Evolutionary conservation across 1,140 invertebrate genomes (phyloP).

Genomic region (Physella acuta): DNA sequence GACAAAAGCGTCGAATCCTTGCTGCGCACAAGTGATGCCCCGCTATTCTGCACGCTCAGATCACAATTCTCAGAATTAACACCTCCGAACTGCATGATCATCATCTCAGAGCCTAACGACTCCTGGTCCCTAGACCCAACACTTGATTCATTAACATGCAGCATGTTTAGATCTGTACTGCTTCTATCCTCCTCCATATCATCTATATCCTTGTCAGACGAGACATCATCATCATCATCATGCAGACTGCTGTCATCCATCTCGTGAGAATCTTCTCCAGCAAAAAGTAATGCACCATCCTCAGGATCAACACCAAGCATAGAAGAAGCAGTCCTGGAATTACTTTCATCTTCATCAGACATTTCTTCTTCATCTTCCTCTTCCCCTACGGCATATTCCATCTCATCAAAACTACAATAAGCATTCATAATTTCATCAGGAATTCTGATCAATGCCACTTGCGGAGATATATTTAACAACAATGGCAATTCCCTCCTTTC

Average conservation of each 20-base stretch:
- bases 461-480: constrained; percentile 17
- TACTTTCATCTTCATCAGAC: neutral
- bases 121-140: too few species aligned
- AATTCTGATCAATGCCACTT: constrained; percentile 20
- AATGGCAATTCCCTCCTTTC: constrained; percentile 5
- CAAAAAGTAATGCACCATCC: too few species aligned
- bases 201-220: constrained; percentile 18
- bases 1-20: constrained; percentile 7
- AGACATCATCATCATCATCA: constrained; percentile 16
- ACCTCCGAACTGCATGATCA: constrained; percentile 19
- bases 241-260: neutral
- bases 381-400: neutral
- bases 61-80: neutral
- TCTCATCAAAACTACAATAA: neutral
- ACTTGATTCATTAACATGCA: neutral
- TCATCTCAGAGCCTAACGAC: constrained; percentile 11
- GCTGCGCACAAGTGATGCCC: neutral
- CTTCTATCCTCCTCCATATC: constrained; percentile 2
- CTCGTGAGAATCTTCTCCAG: constrained; percentile 5
- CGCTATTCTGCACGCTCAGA: neutral
- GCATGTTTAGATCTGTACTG: neutral
- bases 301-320: too few species aligned
- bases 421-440: constrained; percentile 3
- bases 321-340: too few species aligned
- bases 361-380: constrained; percentile 4